Evolutionary conservation across 2,797 vertebrate genomes (phyloP).

Genomic region (Hyperoplus lanceolatus): DNA sequence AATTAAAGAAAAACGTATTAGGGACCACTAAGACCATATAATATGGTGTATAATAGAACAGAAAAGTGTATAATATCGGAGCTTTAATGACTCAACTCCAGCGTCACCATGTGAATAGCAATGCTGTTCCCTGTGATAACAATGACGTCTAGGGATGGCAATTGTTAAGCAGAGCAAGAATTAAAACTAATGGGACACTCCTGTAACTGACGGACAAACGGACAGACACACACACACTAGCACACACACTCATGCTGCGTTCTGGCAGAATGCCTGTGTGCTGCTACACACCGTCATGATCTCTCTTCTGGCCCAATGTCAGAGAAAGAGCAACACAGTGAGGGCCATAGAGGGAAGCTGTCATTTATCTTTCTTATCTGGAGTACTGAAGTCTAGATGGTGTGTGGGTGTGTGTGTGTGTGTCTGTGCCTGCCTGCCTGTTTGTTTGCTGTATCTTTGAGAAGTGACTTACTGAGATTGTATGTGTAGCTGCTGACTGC

Average conservation of each 20-base stretch:
- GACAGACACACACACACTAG: constrained; percentile 1
- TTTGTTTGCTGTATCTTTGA: constrained; percentile 11
- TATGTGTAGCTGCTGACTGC: constrained; percentile 20
- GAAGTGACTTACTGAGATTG: constrained; percentile 25
- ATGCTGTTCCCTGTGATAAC: not conserved
- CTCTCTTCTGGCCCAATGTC: constrained; percentile 49
- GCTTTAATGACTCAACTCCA: too few relatives aligned
- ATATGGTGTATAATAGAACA: too few relatives aligned
- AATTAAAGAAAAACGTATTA: too few relatives aligned
- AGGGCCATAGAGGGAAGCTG: not conserved
- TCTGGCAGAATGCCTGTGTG: constrained; percentile 41
- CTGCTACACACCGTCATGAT: constrained; percentile 42
- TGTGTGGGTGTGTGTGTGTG: not conserved
- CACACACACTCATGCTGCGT: constrained; percentile 20
- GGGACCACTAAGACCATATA: too few relatives aligned
- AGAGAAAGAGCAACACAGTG: constrained; percentile 15
- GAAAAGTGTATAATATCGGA: too few relatives aligned
- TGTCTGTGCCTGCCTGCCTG: not conserved
- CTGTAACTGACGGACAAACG: constrained; percentile 3
- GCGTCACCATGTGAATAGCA: too few relatives aligned
- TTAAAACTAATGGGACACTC: constrained; percentile 41
- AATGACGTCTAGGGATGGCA: constrained; percentile 26
- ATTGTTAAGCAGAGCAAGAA: constrained; percentile 45
- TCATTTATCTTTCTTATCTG: constrained; percentile 38
- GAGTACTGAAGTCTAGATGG: constrained; percentile 13